Evolutionary conservation across 2,113 vertebrate genomes (phyloP).

Genomic region (Pluvialis apricaria): DNA sequence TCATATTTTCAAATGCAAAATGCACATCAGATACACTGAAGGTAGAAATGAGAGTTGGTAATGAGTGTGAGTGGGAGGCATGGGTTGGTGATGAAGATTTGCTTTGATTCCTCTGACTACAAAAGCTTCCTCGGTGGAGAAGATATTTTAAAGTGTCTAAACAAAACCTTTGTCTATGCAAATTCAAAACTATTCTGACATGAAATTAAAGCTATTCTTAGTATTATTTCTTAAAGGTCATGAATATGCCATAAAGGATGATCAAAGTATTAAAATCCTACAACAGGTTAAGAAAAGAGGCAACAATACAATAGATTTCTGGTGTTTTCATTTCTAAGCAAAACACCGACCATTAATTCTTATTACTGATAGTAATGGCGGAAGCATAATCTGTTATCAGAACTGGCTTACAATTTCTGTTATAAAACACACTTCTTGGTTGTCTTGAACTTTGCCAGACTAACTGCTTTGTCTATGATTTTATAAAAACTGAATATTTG

Average conservation of each 20-base stretch:
- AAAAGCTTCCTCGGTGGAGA: neutral
- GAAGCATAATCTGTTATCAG: neutral
- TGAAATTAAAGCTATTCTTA: slow-evolving; percentile 30
- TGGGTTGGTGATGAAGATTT: slow-evolving; percentile 5
- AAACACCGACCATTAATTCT: neutral
- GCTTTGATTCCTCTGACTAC: slow-evolving; percentile 46
- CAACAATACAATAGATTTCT: neutral
- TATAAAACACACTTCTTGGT: neutral
- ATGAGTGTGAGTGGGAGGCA: slow-evolving; percentile 43
- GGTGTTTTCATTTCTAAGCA: neutral
- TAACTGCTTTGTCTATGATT: neutral
- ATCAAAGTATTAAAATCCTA: neutral
- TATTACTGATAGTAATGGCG: neutral
- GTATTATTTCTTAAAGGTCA: slow-evolving; percentile 15
- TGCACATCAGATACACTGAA: neutral
- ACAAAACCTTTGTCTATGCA: slow-evolving; percentile 27
- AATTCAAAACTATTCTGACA: slow-evolving; percentile 24
- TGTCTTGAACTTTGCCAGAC: neutral
- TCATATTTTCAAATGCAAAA: neutral
- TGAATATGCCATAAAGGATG: neutral
- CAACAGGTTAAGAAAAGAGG: neutral
- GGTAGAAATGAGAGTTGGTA: neutral
- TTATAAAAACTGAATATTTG: neutral
- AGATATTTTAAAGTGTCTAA: slow-evolving; percentile 31
- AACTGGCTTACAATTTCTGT: neutral